These are phyloP conservation scores for Beris chalybata DNA, from an alignment of 2,888 invertebrate genomes.

Conservation along the genomic window DNA sequence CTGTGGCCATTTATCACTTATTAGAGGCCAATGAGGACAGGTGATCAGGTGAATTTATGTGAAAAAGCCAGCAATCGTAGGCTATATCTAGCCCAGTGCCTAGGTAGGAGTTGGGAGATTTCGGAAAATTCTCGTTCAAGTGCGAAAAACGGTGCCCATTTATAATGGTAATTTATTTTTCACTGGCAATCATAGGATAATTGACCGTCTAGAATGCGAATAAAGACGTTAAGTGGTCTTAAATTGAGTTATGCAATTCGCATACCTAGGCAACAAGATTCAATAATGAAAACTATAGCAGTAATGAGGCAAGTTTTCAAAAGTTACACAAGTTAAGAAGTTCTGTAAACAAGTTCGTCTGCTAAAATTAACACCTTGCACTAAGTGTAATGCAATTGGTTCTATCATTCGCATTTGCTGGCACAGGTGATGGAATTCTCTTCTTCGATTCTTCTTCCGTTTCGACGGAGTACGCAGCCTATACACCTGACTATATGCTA, in stretches of 20 bases:
- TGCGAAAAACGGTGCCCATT: not conserved
- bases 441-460: conserved; percentile 10
- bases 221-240: conserved; percentile 19
- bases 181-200: not conserved
- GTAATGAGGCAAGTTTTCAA: too few relatives aligned
- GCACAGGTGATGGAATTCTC: conserved; percentile 21
- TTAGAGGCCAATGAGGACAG: conserved; percentile 39
- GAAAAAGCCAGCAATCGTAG: not conserved
- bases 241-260: not conserved
- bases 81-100: too few relatives aligned
- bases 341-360: conserved; percentile 3
- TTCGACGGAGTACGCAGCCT: not conserved
- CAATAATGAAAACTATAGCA: too few relatives aligned
- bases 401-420: conserved; percentile 14
- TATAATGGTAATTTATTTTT: not conserved
- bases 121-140: not conserved
- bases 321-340: not conserved
- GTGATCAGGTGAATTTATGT: conserved; percentile 34
- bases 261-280: too few relatives aligned
- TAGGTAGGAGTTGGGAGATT: too few relatives aligned
- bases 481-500: conserved; percentile 18
- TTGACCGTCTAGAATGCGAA: not conserved
- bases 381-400: conserved; percentile 8
- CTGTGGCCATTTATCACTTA: conserved; percentile 38
- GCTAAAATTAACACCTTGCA: conserved; percentile 15